Percentiles rank a stretch among this genome's conserved stretches.
Conservation (phyloP, 2,113 vertebrate species). For the Cottus gobio region DNA sequence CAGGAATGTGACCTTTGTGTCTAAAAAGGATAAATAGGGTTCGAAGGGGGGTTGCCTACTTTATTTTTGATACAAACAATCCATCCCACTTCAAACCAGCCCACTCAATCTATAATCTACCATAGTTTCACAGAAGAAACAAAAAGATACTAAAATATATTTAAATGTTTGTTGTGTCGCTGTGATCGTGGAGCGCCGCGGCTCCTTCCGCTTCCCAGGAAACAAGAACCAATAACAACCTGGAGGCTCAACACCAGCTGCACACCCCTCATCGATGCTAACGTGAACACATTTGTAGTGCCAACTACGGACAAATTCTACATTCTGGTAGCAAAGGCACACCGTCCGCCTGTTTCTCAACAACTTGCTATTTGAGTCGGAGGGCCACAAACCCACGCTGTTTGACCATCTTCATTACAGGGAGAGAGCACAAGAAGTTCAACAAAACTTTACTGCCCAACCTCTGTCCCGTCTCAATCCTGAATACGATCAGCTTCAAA, state of each 20-base stretch:
- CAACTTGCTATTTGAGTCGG: not conserved
- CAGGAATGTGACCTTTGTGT: constrained; percentile 55
- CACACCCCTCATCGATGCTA: not conserved
- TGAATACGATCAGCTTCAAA: not conserved
- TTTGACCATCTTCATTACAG: not conserved
- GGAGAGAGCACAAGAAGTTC: not conserved
- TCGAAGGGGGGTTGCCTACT: not conserved
- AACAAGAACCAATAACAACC: not conserved
- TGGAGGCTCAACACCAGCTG: not conserved
- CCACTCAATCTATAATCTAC: not conserved
- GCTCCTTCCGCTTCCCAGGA: not conserved
- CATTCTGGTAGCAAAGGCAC: too few species aligned
- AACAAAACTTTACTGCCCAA: not conserved
- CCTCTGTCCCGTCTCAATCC: not conserved
- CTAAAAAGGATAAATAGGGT: not conserved
- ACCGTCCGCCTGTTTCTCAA: not conserved
- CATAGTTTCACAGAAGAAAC: not conserved
- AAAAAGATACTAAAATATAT: not conserved
- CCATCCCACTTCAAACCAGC: not conserved
- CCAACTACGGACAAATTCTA: not conserved
- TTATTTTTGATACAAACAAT: not conserved
- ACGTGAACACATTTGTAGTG: not conserved
- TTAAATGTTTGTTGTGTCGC: too few species aligned
- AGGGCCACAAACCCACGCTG: not conserved
- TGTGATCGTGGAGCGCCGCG: not conserved